Percentiles rank a stretch among this genome's conserved stretches.
These are phyloP conservation scores for Cladorhizidae sp. DNA, from an alignment of 37 sponge, comb jelly and placozoan species.

Conservation along the genomic window DNA sequence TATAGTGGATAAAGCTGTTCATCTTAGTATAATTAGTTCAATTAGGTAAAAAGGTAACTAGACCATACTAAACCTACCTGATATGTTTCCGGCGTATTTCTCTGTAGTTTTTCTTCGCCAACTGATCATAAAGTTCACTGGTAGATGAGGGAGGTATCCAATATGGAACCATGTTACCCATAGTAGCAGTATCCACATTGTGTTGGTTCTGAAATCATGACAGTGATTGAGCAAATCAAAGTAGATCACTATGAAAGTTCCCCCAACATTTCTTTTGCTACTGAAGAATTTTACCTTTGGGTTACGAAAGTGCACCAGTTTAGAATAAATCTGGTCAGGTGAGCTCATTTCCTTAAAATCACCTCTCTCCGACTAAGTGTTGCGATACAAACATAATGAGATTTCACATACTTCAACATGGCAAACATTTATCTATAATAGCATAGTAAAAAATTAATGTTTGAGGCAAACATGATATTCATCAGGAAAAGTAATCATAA, in stretches of 20 bases:
- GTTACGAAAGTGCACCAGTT: background rate
- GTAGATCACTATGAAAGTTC: no score
- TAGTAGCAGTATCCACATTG: constrained; percentile 21
- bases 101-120: constrained; percentile 54
- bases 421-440: no score
- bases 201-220: constrained; percentile 19
- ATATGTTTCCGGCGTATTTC: constrained; percentile 42
- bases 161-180: constrained; percentile 31
- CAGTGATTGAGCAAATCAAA: no score
- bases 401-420: no score
- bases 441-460: no score
- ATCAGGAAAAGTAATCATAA: no score
- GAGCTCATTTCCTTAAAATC: background rate
- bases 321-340: background rate
- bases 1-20: no score
- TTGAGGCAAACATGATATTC: no score
- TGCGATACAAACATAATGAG: no score
- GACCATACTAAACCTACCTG: constrained; percentile 52
- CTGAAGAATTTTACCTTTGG: background rate
- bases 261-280: background rate
- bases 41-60: no score
- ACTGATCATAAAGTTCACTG: constrained; percentile 52
- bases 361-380: background rate
- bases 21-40: no score
- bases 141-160: constrained; percentile 63